Conservation (phyloP, 1,140 invertebrate species). For the Drosophila varians region DNA sequence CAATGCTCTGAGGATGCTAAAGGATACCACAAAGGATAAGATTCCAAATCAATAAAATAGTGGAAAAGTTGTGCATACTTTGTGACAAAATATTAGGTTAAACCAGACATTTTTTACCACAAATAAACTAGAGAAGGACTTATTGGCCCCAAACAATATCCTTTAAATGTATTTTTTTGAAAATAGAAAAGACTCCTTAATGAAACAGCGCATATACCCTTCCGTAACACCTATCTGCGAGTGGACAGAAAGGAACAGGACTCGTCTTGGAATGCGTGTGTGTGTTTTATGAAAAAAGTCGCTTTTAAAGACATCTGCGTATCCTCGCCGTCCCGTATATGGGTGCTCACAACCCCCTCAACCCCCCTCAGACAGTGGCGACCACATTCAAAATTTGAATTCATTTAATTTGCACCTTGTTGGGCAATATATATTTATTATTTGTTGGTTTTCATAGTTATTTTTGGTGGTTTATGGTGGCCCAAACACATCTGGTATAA, state of each 20-base stretch:
- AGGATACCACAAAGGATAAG: not conserved
- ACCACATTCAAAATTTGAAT: constrained; percentile 68
- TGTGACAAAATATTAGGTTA: too few relatives aligned
- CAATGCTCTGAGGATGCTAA: not conserved
- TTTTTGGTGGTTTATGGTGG: constrained; percentile 24
- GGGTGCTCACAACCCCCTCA: constrained; percentile 20
- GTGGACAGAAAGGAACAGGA: constrained; percentile 26
- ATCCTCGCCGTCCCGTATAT: constrained; percentile 49
- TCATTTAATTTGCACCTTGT: constrained; percentile 80
- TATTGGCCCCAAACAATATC: too few relatives aligned
- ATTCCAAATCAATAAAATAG: too few relatives aligned
- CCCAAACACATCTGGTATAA: constrained; percentile 6
- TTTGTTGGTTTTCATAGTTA: constrained; percentile 20
- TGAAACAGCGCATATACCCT: not conserved
- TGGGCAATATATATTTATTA: constrained; percentile 62
- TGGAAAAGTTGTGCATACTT: too few relatives aligned
- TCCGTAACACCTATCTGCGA: not conserved
- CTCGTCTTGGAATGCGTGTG: constrained; percentile 3
- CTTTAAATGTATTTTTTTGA: too few relatives aligned
- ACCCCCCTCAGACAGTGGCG: constrained; percentile 21
- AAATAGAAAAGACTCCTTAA: too few relatives aligned
- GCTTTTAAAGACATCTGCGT: constrained; percentile 65
- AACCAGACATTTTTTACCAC: too few relatives aligned
- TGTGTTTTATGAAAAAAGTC: constrained; percentile 17
- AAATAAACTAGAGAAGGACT: too few relatives aligned